Percentiles rank a stretch among this genome's conserved stretches.
Evolutionary conservation across 2,888 invertebrate genomes (phyloP).

Genomic region (Drosophila merina): DNA sequence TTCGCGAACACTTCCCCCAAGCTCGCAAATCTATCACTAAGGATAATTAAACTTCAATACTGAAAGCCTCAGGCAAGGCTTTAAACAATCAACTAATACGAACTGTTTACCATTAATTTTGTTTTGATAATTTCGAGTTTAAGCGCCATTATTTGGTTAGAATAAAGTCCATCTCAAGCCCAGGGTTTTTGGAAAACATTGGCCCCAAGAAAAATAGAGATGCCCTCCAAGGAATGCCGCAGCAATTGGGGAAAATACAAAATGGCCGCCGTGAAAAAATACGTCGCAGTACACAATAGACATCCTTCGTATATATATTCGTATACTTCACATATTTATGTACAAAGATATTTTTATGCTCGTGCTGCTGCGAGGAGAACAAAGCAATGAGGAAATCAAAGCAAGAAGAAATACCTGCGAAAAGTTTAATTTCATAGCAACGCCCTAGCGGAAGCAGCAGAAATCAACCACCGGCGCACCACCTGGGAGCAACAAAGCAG

Average conservation of each 20-base stretch:
- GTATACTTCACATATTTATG: constrained; percentile 8
- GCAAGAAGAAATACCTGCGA: constrained; percentile 75
- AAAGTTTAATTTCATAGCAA: constrained; percentile 83
- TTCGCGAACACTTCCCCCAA: constrained; percentile 5
- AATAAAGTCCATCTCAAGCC: too few species aligned
- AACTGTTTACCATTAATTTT: background rate
- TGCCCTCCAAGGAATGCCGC: constrained; percentile 51
- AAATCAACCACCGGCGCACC: constrained; percentile 44
- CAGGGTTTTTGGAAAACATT: background rate
- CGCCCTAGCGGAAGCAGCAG: constrained; percentile 74
- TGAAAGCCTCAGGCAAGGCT: background rate
- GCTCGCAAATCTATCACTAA: constrained; percentile 3
- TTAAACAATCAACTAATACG: background rate
- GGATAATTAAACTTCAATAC: constrained; percentile 17
- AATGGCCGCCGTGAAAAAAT: constrained; percentile 56
- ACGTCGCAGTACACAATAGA: constrained; percentile 23
- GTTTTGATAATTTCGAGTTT: background rate
- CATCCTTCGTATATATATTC: background rate
- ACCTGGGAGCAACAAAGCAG: constrained; percentile 43
- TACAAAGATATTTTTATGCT: constrained; percentile 21
- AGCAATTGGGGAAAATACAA: constrained; percentile 51
- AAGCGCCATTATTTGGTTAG: too few species aligned
- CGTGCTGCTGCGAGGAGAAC: constrained; percentile 55
- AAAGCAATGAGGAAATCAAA: constrained; percentile 72
- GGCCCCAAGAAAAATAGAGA: constrained; percentile 12